Conservation (phyloP, 2,888 invertebrate species). For the Lasioglossum oenotherae region DNA sequence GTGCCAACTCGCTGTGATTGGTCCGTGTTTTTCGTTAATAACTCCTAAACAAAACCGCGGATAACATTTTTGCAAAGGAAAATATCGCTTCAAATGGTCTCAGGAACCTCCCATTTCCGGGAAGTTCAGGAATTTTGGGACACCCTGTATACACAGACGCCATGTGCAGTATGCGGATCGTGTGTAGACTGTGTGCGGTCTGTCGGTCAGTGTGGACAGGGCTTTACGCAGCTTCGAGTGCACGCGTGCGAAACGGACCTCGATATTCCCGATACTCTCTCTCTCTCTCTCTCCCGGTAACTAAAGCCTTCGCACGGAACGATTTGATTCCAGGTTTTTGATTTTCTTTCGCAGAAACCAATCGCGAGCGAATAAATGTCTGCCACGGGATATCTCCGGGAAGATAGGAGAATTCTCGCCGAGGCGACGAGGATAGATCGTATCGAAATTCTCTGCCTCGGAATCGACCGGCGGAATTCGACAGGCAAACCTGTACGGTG, state of each 20-base stretch:
- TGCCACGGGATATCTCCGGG: not conserved
- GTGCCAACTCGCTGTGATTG: too few species aligned
- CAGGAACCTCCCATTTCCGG: too few species aligned
- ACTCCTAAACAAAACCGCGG: too few species aligned
- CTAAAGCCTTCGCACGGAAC: not conserved
- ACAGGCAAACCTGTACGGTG: not conserved
- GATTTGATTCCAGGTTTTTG: slow-evolving; percentile 2
- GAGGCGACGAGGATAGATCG: not conserved
- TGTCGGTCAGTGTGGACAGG: too few species aligned
- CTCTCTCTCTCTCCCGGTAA: not conserved
- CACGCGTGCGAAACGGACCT: not conserved
- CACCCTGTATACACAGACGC: too few species aligned
- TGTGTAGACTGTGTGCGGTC: too few species aligned
- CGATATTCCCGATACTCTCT: not conserved
- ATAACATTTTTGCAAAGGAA: too few species aligned
- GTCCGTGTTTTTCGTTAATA: too few species aligned
- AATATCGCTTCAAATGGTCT: too few species aligned
- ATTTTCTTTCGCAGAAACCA: not conserved
- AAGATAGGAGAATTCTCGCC: not conserved
- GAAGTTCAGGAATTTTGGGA: too few species aligned
- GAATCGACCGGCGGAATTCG: not conserved
- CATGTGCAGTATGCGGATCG: too few species aligned
- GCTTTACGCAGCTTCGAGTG: not conserved
- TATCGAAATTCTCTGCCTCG: slow-evolving; percentile 3
- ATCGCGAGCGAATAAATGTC: not conserved